These are phyloP conservation scores for Drosophila kurseongensis DNA, from an alignment of 1,140 invertebrate species.

Conservation along the genomic window DNA sequence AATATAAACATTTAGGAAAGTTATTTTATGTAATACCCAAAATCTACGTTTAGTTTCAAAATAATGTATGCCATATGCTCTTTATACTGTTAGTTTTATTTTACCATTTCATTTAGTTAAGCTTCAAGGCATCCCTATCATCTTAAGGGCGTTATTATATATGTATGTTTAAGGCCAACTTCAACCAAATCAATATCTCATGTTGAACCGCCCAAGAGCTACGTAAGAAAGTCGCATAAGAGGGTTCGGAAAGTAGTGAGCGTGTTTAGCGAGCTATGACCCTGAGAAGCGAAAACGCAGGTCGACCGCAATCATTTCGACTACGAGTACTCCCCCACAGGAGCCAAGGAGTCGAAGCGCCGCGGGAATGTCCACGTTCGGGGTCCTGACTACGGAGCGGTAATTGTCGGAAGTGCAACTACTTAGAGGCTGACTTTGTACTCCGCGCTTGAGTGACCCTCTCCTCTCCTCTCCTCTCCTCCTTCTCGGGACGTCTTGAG, in stretches of 20 bases:
- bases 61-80: no score
- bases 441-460: slow-evolving; percentile 55
- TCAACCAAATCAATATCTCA: neutral
- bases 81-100: no score
- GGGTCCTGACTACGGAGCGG: slow-evolving; percentile 2
- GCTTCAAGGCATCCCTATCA: no score
- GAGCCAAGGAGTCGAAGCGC: neutral
- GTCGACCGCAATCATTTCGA: slow-evolving; percentile 75
- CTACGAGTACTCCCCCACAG: slow-evolving; percentile 41
- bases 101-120: no score
- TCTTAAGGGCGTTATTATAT: no score
- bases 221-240: neutral
- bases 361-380: slow-evolving; percentile 4
- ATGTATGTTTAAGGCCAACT: neutral
- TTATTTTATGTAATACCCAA: no score
- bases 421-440: slow-evolving; percentile 54
- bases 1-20: no score
- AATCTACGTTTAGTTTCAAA: no score
- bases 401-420: slow-evolving; percentile 78
- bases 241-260: neutral
- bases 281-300: slow-evolving; percentile 59
- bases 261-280: slow-evolving; percentile 69
- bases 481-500: slow-evolving; percentile 7
- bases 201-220: neutral
- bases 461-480: slow-evolving; percentile 1